Evolutionary conservation across 2,113 vertebrate species (phyloP), one percentile per base, ranked within the genome.

Genomic region (Erpornis zantholeuca): DNA sequence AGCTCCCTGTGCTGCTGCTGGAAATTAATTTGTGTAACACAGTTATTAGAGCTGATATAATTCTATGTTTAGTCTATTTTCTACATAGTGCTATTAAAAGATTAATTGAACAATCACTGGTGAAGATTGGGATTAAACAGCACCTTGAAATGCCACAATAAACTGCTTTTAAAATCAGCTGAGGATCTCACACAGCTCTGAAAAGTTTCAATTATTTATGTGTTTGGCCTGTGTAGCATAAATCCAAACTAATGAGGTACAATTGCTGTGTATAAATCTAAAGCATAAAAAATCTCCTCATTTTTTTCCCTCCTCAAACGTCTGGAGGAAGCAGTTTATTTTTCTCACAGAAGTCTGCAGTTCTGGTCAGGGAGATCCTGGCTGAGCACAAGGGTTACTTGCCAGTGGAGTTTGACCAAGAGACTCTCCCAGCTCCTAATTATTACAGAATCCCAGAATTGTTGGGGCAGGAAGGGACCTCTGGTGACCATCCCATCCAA

Each of bases 231-330:
- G 57, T 17, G 76, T 40, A 90, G 93, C 88, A 78, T 93, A 95
- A 96, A 97, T 96, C 94, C 49, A 72, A 85, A 71, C 94, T 98
- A 97, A 98, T 96, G 97, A 98, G 96, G 91, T 85, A 88, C 97
- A 96, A 96, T 77, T 90, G 92, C 82, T 88, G 64, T 28, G 69
- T 80, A 80, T 96, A 96, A 95, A 97, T 96, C 76, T 73, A 80
- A 92, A 80, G 84, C 47, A 82, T 35, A 60, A 88, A 95, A 75
- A 63, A 0, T 3, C 61, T 86, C 50, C 71, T 15, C 9, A 44
- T 4, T 84, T 59, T 36, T 25, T 59, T 25, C 7, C 57, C 57
- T 36, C 57, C 57, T 59, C 57, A 59, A 59, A 59, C 2, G 89
- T 97, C 96, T 91, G 68, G 53, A 92, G 88, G 59, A 86, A 93